A percentile compares a stretch with the other conserved stretches of the same genome.
These are phyloP conservation scores for Sesamia nonagrioides DNA, from an alignment of 1,140 invertebrate species.

Conservation along the genomic window DNA sequence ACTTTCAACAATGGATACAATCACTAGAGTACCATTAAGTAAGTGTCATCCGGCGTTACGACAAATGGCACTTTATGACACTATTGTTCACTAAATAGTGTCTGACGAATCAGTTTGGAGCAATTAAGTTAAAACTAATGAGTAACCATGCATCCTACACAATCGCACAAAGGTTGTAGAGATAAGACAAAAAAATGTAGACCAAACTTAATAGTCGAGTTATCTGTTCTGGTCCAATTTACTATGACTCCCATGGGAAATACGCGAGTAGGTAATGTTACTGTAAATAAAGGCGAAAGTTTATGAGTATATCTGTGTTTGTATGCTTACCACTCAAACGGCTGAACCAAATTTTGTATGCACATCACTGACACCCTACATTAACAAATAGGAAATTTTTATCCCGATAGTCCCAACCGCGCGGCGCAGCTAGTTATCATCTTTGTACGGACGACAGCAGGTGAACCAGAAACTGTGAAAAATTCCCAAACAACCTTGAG, in stretches of 20 bases:
- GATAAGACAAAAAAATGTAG: not conserved
- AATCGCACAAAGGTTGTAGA: not conserved
- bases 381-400: no score
- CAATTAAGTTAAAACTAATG: slow-evolving; percentile 24
- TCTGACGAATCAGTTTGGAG: slow-evolving; percentile 18
- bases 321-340: no score
- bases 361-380: no score
- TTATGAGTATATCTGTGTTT: no score
- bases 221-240: not conserved
- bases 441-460: no score
- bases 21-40: not conserved
- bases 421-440: no score
- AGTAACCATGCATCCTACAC: not conserved
- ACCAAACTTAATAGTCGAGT: not conserved
- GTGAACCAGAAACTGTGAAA: no score
- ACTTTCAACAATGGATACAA: not conserved
- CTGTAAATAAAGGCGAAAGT: no score
- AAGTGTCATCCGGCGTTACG: slow-evolving; percentile 23
- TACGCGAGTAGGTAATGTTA: no score
- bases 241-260: not conserved
- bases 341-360: no score
- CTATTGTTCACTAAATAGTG: slow-evolving; percentile 34
- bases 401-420: no score
- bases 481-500: no score
- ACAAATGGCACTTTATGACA: slow-evolving; percentile 30